Conservation (phyloP, 2,888 invertebrate species). For the Hyposoter dolosus region DNA sequence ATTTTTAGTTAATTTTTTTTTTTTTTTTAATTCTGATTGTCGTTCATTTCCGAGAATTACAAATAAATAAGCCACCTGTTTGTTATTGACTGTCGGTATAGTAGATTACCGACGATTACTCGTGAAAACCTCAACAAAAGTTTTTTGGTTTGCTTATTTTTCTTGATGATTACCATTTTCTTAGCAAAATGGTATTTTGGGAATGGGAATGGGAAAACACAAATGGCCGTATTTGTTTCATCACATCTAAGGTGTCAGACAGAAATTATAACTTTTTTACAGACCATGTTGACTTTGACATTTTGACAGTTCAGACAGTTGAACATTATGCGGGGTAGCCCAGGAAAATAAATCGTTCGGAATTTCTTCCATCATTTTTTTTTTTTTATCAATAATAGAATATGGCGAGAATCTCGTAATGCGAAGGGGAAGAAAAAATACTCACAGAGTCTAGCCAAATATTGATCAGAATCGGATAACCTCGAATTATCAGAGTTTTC, state of each 20-base stretch:
- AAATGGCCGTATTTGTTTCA: background rate
- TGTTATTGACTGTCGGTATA: background rate
- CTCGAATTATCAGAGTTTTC: constrained; percentile 67
- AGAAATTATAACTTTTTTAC: background rate
- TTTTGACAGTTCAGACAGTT: background rate
- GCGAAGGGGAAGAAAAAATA: constrained; percentile 24
- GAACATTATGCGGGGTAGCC: background rate
- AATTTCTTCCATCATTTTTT: background rate
- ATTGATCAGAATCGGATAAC: constrained; percentile 88
- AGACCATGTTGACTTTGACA: background rate
- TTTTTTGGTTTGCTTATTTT: background rate
- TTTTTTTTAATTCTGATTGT: background rate
- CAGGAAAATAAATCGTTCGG: background rate
- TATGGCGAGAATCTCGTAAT: background rate
- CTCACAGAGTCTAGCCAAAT: constrained; percentile 89
- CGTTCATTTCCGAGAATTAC: background rate
- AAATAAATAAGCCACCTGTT: background rate
- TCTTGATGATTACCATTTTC: background rate
- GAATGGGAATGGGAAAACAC: background rate
- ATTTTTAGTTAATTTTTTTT: background rate
- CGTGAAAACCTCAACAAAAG: background rate
- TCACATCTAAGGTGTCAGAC: background rate
- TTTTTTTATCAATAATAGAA: no score
- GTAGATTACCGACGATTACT: background rate
- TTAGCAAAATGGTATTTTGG: background rate